Evolutionary conservation across 37 sponge, comb jelly and placozoan genomes (phyloP).

Genomic region (Tethya wilhelma): DNA sequence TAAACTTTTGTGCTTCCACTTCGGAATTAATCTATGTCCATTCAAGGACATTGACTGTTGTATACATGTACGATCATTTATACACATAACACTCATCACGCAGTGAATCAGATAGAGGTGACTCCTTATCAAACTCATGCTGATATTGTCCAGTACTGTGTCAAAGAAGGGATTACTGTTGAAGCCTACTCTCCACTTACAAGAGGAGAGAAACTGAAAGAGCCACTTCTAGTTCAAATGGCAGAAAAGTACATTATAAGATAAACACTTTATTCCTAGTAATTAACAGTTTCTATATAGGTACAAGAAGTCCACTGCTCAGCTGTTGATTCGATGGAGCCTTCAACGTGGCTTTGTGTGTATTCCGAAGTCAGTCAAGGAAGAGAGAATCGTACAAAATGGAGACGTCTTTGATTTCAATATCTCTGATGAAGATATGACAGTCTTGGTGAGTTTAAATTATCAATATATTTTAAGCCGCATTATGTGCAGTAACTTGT

Average conservation of each 20-base stretch:
- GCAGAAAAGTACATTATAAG: slow-evolving; percentile 58
- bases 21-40: neutral
- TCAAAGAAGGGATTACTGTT: neutral
- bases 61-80: neutral
- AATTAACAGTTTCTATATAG: neutral
- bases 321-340: slow-evolving; percentile 78
- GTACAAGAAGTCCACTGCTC: slow-evolving; percentile 67
- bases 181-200: slow-evolving; percentile 49
- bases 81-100: too few species aligned
- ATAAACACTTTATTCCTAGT: neutral
- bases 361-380: slow-evolving; percentile 67
- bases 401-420: slow-evolving; percentile 80
- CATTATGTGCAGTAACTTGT: too few species aligned
- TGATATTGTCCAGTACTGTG: neutral
- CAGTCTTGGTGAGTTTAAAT: slow-evolving; percentile 41
- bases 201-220: slow-evolving; percentile 38
- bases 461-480: too few species aligned
- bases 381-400: slow-evolving; percentile 77
- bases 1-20: neutral
- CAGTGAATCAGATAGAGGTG: slow-evolving; percentile 56
- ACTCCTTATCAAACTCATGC: slow-evolving; percentile 44
- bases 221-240: slow-evolving; percentile 51
- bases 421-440: slow-evolving; percentile 80
- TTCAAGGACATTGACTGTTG: too few species aligned
- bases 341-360: slow-evolving; percentile 80